These are phyloP conservation scores for Drosophila quasianomalipes DNA, from an alignment of 2,888 invertebrate species.

Conservation along the genomic window DNA sequence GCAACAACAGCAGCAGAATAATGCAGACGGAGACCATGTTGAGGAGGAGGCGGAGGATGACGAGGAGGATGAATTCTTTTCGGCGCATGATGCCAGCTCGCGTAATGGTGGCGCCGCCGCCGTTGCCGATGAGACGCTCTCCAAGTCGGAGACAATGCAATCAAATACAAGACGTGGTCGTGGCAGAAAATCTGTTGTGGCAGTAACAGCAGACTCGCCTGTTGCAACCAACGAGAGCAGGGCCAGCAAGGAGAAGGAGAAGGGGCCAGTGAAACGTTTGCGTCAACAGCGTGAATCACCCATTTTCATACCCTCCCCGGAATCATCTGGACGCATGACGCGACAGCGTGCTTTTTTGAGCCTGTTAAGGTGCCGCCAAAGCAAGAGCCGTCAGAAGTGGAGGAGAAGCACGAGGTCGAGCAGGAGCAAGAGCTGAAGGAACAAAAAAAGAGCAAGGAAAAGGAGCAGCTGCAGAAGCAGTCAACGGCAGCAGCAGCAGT, in stretches of 20 bases:
- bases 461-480: neutral
- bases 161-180: slow-evolving; percentile 68
- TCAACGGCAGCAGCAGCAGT: neutral
- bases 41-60: slow-evolving; percentile 68
- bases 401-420: slow-evolving; percentile 13
- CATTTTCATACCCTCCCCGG: slow-evolving; percentile 84
- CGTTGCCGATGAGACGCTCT: slow-evolving; percentile 42
- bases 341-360: slow-evolving; percentile 84
- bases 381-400: slow-evolving; percentile 25
- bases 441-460: neutral
- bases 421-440: slow-evolving; percentile 32
- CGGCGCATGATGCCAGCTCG: slow-evolving; percentile 70
- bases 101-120: slow-evolving; percentile 60
- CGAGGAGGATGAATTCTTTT: slow-evolving; percentile 75
- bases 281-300: slow-evolving; percentile 84
- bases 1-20: slow-evolving; percentile 8
- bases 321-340: slow-evolving; percentile 84
- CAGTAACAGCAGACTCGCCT: slow-evolving; percentile 28
- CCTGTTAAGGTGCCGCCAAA: slow-evolving; percentile 83
- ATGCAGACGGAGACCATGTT: neutral
- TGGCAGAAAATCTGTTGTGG: slow-evolving; percentile 42
- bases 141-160: slow-evolving; percentile 48
- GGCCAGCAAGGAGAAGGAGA: slow-evolving; percentile 50
- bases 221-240: slow-evolving; percentile 38
- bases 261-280: slow-evolving; percentile 74